Evolutionary conservation across 2,113 vertebrate genomes (phyloP), one percentile per base, ranked within the genome.

Genomic region (Rousettus leschenaultii): DNA sequence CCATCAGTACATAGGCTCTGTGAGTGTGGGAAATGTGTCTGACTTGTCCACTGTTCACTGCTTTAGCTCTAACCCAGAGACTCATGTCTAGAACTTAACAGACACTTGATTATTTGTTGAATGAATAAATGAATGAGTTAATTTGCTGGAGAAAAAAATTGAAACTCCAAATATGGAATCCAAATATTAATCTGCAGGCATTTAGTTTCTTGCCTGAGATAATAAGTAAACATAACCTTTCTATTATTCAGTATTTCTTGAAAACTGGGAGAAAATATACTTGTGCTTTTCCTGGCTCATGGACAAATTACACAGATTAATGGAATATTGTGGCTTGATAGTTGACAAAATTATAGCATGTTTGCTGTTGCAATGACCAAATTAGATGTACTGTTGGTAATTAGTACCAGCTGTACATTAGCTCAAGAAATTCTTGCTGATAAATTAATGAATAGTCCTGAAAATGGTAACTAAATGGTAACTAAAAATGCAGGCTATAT

Each of bases 141-240:
- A 45, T 94, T 86, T 63, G 85, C 70, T 57, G 6, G 22, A 86
- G n/a, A 65, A 28, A 96, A 87, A 70, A 90, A 55, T 61, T 84
- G 68, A 83, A 55, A 77, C 15, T 87, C 70, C 45, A 77, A 80
- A 89, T 45, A 30, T 15, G 2, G 30, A 89, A 45, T 85, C 26
- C 33, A 87, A 59, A 86, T 51, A 51, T 94, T 73, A 66, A 30
- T 91, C 86, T 73, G 57, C 45, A 96, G 35, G 9, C 1, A 16
- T 6, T 74, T 43, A 74, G 0, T 45, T 85, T 70, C 83, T 88
- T 83, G 15, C 28, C 90, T 73, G 30, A 66, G 71, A 88, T 82
- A 82, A 89, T 85, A 82, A 53, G 16, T 91, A 85, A 95, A 61
- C 24, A 3, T 57, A n/a, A 74, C 33, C 55, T 96, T 86, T 94